These are phyloP conservation scores for Ostrea denselamellosa DNA, from an alignment of 1,140 invertebrate genomes.

Conservation along the genomic window DNA sequence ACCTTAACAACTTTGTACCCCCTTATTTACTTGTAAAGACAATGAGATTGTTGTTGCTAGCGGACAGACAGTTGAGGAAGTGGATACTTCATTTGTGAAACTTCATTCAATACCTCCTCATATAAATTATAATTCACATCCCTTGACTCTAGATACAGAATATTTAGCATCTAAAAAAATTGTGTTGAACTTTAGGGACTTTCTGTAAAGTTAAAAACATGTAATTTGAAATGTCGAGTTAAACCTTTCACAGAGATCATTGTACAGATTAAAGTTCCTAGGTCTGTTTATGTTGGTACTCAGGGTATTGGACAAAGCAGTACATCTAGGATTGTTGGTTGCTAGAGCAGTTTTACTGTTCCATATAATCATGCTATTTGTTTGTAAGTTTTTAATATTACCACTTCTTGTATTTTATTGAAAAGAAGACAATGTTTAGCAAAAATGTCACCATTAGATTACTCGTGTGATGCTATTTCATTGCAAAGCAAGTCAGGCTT, in stretches of 20 bases:
- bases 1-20: neutral
- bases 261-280: neutral
- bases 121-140: neutral
- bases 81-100: neutral
- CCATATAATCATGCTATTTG: neutral
- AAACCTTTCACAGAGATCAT: neutral
- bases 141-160: slow-evolving; percentile 19
- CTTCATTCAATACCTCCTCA: neutral
- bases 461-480: neutral
- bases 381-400: slow-evolving; percentile 24
- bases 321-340: neutral
- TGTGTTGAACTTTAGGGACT: neutral
- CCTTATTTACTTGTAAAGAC: neutral
- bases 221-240: slow-evolving; percentile 13
- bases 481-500: neutral
- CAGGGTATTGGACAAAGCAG: slow-evolving; percentile 3
- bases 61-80: neutral
- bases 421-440: neutral
- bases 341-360: slow-evolving; percentile 38
- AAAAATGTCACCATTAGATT: slow-evolving; percentile 8
- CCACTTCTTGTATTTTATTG: slow-evolving; percentile 8
- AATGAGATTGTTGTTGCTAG: neutral
- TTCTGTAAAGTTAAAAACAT: neutral
- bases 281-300: neutral
- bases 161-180: neutral